Evolutionary conservation across 2,888 invertebrate genomes (phyloP), one percentile per base, ranked within the genome.

Genomic region (Tiliacea aurago): DNA sequence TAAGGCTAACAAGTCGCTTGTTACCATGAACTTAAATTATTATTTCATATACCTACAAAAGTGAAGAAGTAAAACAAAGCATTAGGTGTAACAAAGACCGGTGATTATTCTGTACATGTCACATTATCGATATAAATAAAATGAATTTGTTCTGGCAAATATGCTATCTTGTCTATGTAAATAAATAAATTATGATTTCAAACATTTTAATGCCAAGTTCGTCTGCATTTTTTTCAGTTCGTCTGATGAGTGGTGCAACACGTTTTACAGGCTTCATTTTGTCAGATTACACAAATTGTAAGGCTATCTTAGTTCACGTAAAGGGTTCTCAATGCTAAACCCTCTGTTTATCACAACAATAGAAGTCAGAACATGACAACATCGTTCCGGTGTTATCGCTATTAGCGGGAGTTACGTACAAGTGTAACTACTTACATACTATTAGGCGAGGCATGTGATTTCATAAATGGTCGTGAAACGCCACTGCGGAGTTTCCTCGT

Each of bases 401-500:
- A 76, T 73, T 83, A 76, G 67, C 70, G 45, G 62, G 72, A 84
- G 73, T 84, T 79, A 78, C 61, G 55, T 72, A 64, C 87, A 86
- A 81, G 80, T 84, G 84, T 89, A 88, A 88, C 86, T 87, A 89
- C 88, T 88, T 88, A 90, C 87, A 88, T 89, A 89, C 88, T 91
- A 91, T 89, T 91, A 91, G 90, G 84, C 87, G 88, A 85, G 90
- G 90, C 89, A 91, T 92, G 90, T 92, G 92, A 92, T 94, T 93
- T 92, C 91, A 92, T 92, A 94, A 92, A 93, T 92, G 91, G 90
- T 89, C 87, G 88, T 88, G 88, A 90, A 89, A 90, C 88, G 90
- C 86, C 89, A 91, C 90, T 89, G 91, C 90, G 81, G 93, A 93
- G 94, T 94, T 93, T 90, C 91, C 89, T 89, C 90, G 93, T 92